Conservation (phyloP, 2,113 vertebrate genomes). For the Capricornis sumatraensis region DNA sequence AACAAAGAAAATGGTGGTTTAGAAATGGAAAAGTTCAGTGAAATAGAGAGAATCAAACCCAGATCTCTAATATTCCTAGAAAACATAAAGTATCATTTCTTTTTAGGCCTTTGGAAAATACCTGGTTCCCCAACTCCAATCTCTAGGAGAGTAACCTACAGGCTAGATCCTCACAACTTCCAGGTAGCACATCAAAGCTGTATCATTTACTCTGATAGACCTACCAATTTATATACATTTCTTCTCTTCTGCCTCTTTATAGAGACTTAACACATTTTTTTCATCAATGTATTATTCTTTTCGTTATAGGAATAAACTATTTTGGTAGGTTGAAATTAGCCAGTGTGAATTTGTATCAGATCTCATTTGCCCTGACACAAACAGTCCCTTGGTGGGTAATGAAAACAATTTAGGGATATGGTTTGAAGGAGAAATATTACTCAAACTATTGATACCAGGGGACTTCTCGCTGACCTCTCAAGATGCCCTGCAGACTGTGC, state of each 20-base stretch:
- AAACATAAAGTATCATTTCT: neutral
- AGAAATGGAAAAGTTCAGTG: neutral
- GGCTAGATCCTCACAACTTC: neutral
- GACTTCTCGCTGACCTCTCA: slow-evolving; percentile 9
- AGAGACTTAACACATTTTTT: neutral
- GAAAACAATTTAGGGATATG: slow-evolving; percentile 59
- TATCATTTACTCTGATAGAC: neutral
- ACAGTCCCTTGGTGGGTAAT: slow-evolving; percentile 39
- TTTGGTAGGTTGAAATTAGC: slow-evolving; percentile 44
- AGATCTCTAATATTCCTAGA: neutral
- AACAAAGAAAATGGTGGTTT: neutral
- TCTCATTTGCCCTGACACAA: slow-evolving; percentile 51
- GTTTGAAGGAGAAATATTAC: slow-evolving; percentile 56
- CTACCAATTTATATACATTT: neutral
- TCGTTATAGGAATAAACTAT: neutral
- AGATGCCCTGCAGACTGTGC: slow-evolving; percentile 19
- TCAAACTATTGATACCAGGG: slow-evolving; percentile 30
- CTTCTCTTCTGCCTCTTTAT: neutral
- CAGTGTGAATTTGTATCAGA: slow-evolving; percentile 51
- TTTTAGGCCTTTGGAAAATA: neutral
- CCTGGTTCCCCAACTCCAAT: neutral
- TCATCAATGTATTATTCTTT: slow-evolving; percentile 34
- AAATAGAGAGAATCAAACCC: neutral
- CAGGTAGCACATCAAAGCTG: neutral
- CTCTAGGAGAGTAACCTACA: neutral